Evolutionary conservation across 1,140 invertebrate species (phyloP), one percentile per base, ranked within the genome.

Genomic region (Temnothorax curvispinosus): DNA sequence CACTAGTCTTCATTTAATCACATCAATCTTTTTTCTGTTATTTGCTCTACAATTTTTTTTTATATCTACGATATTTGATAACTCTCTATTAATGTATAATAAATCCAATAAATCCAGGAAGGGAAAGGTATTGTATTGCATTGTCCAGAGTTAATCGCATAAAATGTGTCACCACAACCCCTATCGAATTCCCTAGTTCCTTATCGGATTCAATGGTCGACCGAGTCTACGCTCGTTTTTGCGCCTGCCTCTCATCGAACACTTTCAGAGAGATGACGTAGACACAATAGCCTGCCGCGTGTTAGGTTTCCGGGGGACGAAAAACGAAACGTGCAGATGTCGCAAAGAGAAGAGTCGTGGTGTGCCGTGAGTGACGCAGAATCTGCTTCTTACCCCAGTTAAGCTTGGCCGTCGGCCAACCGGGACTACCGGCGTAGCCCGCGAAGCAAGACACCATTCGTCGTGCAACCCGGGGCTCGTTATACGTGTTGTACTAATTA

Each of bases 321-420:
- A 74, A 35, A 44, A 71, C 62, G 69, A 76, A 85, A 71, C 47
- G 69, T 80, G 81, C 89, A 88, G 86, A 89, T 86, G 75, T 88
- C 85, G 76, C 64, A 65, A 54, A 87, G 67, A 89, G 88, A 78
- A 86, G 76, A 86, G 78, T 89, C 85, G 80, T 52, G 84, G 88
- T 88, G 88, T 88, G 86, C 89, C 86, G 87, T 65, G 86, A 78
- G 72, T 90, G 89, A 89, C 89, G 89, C 50, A 86, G 85, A 90
- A 86, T 1, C 75, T 21, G 47, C 85, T 87, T 90, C 86, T 89
- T 91, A 90, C 87, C 87, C 88, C 69, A 89, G 90, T 92, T 92
- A 88, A 89, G 85, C 47, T 88, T 92, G 92, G 92, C 91, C 75
- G 65, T 3, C 56, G 52, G 88, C 92, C 91, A 92, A 92, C 47